phyloP scores from a whole-genome alignment of 2,888 invertebrate genomes.

The Caenorhabditis zanzibari region DNA sequence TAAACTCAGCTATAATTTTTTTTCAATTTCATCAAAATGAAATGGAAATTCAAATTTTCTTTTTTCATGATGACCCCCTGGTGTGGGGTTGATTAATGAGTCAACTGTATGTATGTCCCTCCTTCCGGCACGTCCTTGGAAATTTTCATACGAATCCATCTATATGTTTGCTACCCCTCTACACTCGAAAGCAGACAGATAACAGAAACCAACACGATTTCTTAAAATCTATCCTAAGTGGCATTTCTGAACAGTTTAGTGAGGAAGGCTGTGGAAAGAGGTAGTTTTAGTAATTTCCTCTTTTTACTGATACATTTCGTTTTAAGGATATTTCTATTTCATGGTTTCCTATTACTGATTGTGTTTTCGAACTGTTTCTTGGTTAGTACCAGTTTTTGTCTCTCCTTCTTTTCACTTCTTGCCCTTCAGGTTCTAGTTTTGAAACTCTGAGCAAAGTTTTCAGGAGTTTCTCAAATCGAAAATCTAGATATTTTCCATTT shows the following conservation, averaged over 20 bases:
- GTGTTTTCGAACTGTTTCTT: too few species aligned
- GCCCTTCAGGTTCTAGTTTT: too few species aligned
- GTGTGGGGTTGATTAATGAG: constrained; percentile 50
- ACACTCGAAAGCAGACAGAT: constrained; percentile 3
- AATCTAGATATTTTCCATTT: too few species aligned
- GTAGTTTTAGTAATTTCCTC: constrained; percentile 8
- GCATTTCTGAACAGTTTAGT: neutral
- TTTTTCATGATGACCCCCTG: constrained; percentile 26
- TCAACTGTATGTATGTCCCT: neutral
- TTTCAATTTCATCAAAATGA: too few species aligned
- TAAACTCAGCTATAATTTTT: too few species aligned
- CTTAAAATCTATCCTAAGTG: neutral
- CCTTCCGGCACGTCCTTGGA: constrained; percentile 44
- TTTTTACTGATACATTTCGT: neutral
- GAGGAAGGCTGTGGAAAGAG: too few species aligned
- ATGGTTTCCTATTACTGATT: neutral
- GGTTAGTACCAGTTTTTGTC: too few species aligned
- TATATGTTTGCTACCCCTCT: constrained; percentile 33
- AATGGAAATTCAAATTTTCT: neutral
- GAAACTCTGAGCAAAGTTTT: too few species aligned
- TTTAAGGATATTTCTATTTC: neutral
- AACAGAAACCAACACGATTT: constrained; percentile 7
- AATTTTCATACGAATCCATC: constrained; percentile 45
- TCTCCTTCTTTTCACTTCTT: too few species aligned
- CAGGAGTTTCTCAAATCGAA: too few species aligned